Evolutionary conservation across 2,888 invertebrate species (phyloP).

Genomic region (Lithophane semibrunnea): DNA sequence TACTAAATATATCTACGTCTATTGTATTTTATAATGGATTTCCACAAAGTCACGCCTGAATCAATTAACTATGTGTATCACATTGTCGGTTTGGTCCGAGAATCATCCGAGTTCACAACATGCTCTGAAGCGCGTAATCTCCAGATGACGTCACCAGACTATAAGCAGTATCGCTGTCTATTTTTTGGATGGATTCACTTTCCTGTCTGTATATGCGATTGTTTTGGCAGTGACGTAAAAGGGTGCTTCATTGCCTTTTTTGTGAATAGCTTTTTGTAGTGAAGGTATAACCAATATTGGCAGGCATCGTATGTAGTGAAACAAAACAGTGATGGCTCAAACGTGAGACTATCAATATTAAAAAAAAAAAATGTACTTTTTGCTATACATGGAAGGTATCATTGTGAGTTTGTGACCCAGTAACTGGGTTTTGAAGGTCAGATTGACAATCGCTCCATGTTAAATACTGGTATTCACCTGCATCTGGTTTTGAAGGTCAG

Average conservation of each 20-base stretch:
- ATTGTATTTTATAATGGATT: too few species aligned
- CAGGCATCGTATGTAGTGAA: background rate
- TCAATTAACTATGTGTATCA: background rate
- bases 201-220: conserved; percentile 6
- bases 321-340: background rate
- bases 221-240: background rate
- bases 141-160: conserved; percentile 21
- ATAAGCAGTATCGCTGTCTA: conserved; percentile 7
- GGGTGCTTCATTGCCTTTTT: background rate
- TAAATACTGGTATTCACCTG: too few species aligned
- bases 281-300: background rate
- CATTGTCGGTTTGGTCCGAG: background rate
- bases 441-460: background rate
- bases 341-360: background rate
- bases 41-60: too few species aligned
- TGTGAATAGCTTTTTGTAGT: background rate
- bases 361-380: background rate
- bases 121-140: conserved; percentile 1
- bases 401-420: background rate
- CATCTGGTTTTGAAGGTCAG: background rate
- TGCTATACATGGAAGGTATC: background rate
- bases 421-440: background rate
- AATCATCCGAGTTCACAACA: background rate
- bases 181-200: conserved; percentile 27
- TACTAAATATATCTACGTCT: too few species aligned